A percentile compares a stretch with the other conserved stretches of the same genome.
phyloP scores from a whole-genome alignment of 2,888 invertebrate genomes.

The Cenopis cana region DNA sequence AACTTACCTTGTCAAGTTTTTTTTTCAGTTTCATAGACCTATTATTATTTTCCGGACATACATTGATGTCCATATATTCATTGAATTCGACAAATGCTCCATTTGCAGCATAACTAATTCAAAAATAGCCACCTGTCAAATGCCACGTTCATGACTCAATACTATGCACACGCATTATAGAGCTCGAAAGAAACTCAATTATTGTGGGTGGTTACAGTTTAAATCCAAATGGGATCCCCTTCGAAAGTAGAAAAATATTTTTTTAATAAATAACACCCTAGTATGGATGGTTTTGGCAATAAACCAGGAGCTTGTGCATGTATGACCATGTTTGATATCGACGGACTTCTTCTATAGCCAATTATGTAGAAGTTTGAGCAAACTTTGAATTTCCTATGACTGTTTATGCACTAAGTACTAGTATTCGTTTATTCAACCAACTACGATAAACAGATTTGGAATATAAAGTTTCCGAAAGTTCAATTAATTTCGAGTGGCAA shows the following conservation, averaged over 20 bases:
- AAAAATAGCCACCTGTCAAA: slow-evolving; percentile 63
- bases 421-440: background rate
- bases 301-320: slow-evolving; percentile 12
- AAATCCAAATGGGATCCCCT: slow-evolving; percentile 58
- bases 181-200: slow-evolving; percentile 61
- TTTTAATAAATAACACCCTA: slow-evolving; percentile 56
- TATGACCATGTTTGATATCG: no score
- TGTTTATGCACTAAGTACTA: background rate
- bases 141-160: slow-evolving; percentile 13
- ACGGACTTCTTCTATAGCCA: no score
- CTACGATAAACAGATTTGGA: background rate
- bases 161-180: slow-evolving; percentile 37
- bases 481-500: background rate
- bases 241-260: slow-evolving; percentile 57
- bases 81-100: slow-evolving; percentile 11
- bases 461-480: background rate
- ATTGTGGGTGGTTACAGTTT: slow-evolving; percentile 63
- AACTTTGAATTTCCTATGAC: background rate
- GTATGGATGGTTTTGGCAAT: slow-evolving; percentile 23
- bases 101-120: slow-evolving; percentile 46
- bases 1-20: background rate
- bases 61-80: slow-evolving; percentile 10
- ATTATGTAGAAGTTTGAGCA: background rate
- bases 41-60: background rate
- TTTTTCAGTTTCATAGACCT: background rate